Base-by-base conservation (phyloP, 2,888 invertebrate genomes). In the Cybosia mesomella region DNA sequence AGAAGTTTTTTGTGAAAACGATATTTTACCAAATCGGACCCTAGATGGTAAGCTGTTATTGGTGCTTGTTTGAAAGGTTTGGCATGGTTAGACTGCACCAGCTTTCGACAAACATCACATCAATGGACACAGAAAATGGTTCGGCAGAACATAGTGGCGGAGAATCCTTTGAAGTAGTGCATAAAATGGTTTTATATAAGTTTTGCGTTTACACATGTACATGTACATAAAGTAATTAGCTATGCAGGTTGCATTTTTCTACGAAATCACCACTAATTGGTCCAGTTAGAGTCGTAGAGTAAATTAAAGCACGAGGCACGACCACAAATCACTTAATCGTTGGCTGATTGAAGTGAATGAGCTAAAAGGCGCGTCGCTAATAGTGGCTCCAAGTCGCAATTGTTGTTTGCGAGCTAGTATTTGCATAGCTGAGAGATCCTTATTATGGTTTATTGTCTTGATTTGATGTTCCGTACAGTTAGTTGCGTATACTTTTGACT, bases 381-480 rank as follows among this genome's bases (percentile, higher is more conserved):
- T 75, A 67, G 66, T 58, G 53, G 66, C 72, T 77, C 66, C 78
- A 76, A 72, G 81, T 74, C 81, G 70, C 75, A 83, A 83, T 84
- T 86, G 83, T 80, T 72, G 74, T 73, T 62, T 69, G 70, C 57
- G 39, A 53, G 36, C 58, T 36, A 63, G 39, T 72, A 84, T 89
- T 89, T 85, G 87, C 83, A 89, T 84, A 80, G 82, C 82, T 80
- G 85, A 83, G 68, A 61, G 60, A 70, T 65, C 36, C 24, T 62
- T 34, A 74, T 71, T 70, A 74, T 68, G 67, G 64, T 71, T 81
- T 83, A 85, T 83, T 80, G 79, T 71, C 34, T 66, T 76, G 28
- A 73, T 84, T 80, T 82, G 64, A 81, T 82, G 82, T 82, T 75
- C 73, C 72, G 73, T 77, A 80, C 67, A 66, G 71, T 75, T 70